Evolutionary conservation across 2,797 vertebrate genomes (phyloP).

Genomic region (Eutrigla gurnardus): DNA sequence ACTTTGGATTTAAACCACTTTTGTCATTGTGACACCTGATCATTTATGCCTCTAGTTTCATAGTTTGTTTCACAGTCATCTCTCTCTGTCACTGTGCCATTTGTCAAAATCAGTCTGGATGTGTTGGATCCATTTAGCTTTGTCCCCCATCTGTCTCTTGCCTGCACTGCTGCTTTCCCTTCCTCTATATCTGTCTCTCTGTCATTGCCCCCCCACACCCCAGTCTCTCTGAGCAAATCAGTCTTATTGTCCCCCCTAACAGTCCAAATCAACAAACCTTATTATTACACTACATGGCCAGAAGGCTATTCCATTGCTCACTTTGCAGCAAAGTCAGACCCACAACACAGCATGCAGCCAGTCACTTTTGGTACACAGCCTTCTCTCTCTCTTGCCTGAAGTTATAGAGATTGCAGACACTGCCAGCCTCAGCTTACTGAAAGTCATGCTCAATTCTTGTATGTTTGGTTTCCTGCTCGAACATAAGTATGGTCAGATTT

Average conservation of each 20-base stretch:
- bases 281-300: conserved; percentile 52
- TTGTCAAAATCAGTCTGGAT: conserved; percentile 59
- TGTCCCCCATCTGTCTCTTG: conserved; percentile 56
- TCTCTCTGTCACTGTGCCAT: conserved; percentile 46
- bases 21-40: conserved; percentile 41
- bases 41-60: conserved; percentile 22
- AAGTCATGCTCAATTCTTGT: conserved; percentile 34
- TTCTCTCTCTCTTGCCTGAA: conserved; percentile 31
- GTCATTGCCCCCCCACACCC: neutral
- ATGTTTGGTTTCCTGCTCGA: conserved; percentile 29
- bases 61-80: conserved; percentile 23
- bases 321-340: conserved; percentile 45
- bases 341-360: conserved; percentile 40
- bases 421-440: conserved; percentile 18
- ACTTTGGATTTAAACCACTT: conserved; percentile 40
- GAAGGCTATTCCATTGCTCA: conserved; percentile 59
- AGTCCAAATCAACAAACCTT: conserved; percentile 52
- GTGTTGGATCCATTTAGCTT: conserved; percentile 57
- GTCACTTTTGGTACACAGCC: conserved; percentile 43
- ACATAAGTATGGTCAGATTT: conserved; percentile 29
- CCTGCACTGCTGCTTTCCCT: conserved; percentile 21
- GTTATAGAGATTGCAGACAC: conserved; percentile 35
- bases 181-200: conserved; percentile 25
- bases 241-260: conserved; percentile 48
- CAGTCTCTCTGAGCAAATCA: conserved; percentile 36